phyloP scores from a whole-genome alignment of 2,888 invertebrate species.

The Lochmaea crataegi region DNA sequence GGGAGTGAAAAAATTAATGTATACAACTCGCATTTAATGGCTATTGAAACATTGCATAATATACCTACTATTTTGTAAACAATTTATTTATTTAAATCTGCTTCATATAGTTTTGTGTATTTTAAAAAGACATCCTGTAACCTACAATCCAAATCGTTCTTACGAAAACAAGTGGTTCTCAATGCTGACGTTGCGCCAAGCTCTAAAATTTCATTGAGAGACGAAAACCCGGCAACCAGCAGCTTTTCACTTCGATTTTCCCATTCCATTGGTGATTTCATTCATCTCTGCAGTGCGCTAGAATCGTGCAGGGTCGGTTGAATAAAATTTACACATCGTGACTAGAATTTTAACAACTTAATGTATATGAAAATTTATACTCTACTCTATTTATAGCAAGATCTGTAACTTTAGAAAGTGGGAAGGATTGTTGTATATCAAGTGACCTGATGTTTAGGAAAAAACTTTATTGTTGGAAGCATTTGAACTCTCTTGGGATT shows the following conservation, averaged over 20 bases:
- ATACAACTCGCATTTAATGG: too few relatives aligned
- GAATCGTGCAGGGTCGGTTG: slow-evolving; percentile 17
- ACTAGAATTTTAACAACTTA: background rate
- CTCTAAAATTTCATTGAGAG: slow-evolving; percentile 32
- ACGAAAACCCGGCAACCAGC: background rate
- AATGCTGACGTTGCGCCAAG: slow-evolving; percentile 2
- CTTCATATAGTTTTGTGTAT: too few relatives aligned
- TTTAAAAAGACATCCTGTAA: background rate
- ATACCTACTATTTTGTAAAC: too few relatives aligned
- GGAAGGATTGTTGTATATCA: too few relatives aligned
- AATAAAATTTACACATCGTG: background rate
- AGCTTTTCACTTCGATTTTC: slow-evolving; percentile 29
- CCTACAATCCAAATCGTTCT: background rate
- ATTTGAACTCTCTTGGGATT: too few relatives aligned
- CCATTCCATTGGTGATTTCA: slow-evolving; percentile 28
- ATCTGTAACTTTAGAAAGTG: background rate
- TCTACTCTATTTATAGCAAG: background rate
- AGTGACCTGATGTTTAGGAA: too few relatives aligned
- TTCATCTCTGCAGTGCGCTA: slow-evolving; percentile 39
- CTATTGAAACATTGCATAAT: too few relatives aligned
- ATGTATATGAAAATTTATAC: background rate
- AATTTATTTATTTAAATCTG: too few relatives aligned
- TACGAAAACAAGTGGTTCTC: slow-evolving; percentile 11
- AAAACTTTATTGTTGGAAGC: too few relatives aligned
- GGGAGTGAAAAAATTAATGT: too few relatives aligned